These are phyloP conservation scores for Oncorhynchus clarkii DNA, from an alignment of 2,113 vertebrate genomes.

Conservation along the genomic window DNA sequence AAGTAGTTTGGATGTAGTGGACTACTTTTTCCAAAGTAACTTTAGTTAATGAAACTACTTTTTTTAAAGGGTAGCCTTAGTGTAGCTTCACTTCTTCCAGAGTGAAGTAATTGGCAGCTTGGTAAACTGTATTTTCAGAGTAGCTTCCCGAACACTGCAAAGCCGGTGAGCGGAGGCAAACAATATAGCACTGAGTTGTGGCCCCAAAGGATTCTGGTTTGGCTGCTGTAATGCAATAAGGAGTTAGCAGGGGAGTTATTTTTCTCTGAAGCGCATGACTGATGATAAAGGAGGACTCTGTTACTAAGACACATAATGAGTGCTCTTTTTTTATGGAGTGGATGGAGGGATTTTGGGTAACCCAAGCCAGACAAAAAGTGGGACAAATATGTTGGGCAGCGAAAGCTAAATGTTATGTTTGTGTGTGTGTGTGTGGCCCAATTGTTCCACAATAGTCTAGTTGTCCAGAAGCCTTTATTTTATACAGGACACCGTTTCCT, in stretches of 20 bases:
- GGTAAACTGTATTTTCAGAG: too few species aligned
- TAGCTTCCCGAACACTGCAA: too few species aligned
- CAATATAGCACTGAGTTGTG: constrained; percentile 12
- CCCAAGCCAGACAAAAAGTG: neutral
- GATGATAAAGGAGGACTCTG: constrained; percentile 45
- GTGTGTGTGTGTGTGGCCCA: neutral
- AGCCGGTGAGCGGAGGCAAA: neutral
- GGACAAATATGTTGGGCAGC: neutral
- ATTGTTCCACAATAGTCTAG: neutral
- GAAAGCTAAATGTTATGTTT: neutral
- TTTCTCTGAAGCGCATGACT: constrained; percentile 35
- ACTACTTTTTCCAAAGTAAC: too few species aligned
- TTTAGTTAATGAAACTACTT: too few species aligned
- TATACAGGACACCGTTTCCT: neutral
- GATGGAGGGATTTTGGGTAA: neutral
- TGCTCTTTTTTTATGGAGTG: constrained; percentile 17
- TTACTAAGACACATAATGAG: constrained; percentile 45
- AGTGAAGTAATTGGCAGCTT: too few species aligned
- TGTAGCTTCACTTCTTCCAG: too few species aligned
- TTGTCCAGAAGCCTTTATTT: neutral
- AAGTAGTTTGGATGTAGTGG: too few species aligned
- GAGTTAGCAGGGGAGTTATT: neutral
- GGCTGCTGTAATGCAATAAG: constrained; percentile 17
- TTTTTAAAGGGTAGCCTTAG: too few species aligned
- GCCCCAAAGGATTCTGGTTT: constrained; percentile 9